Percentiles rank a stretch among this genome's conserved stretches.
Conservation (phyloP, 2,888 invertebrate species). For the Mythimna ferrago region DNA sequence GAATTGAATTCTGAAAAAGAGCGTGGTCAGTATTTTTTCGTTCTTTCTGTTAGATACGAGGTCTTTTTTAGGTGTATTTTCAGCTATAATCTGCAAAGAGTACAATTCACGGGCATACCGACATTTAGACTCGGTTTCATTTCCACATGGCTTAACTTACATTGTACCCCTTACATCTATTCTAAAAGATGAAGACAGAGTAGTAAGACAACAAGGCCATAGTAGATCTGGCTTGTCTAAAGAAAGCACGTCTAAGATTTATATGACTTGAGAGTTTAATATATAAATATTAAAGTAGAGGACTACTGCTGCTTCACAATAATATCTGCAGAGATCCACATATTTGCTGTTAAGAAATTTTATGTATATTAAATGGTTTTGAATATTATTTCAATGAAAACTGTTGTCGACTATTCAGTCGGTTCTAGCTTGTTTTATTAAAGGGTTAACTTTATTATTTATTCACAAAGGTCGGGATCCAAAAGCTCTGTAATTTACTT, state of each 20-base stretch:
- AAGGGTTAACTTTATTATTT: constrained; percentile 28
- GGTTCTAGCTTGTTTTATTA: constrained; percentile 37
- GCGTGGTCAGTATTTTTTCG: neutral
- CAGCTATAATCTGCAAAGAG: neutral
- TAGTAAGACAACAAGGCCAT: neutral
- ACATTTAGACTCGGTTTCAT: neutral
- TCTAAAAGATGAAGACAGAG: neutral
- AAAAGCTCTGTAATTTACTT: constrained; percentile 5
- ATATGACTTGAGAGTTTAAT: neutral
- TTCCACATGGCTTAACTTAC: neutral
- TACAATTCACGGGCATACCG: neutral
- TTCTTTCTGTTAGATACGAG: neutral
- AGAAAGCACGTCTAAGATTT: neutral
- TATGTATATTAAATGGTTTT: constrained; percentile 37
- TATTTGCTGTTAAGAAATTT: constrained; percentile 1
- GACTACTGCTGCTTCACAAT: neutral
- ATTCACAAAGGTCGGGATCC: constrained; percentile 37
- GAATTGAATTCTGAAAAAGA: constrained; percentile 25
- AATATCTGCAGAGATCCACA: constrained; percentile 10
- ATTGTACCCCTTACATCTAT: neutral
- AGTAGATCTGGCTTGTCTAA: neutral
- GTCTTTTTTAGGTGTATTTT: neutral
- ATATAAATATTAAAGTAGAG: constrained; percentile 8
- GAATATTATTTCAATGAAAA: constrained; percentile 22
- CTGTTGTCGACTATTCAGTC: constrained; percentile 10